These are phyloP conservation scores for Scaptodrosophila lebanonensis DNA, from an alignment of 1,140 invertebrate genomes.

Conservation along the genomic window DNA sequence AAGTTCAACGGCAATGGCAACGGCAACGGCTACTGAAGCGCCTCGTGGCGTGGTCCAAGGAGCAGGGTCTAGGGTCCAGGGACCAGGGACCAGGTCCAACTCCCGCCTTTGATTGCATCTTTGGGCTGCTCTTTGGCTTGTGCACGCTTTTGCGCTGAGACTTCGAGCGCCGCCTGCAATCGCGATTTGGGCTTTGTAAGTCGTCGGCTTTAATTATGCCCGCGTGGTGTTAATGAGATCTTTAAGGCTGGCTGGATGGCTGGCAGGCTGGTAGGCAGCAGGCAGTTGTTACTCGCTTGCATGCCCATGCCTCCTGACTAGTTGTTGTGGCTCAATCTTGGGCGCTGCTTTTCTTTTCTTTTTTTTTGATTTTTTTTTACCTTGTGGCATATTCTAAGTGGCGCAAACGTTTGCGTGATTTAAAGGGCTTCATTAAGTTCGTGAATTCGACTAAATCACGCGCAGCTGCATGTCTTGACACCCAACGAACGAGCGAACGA, in stretches of 20 bases:
- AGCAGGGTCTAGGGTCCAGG: too few species aligned
- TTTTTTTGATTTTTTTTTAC: too few species aligned
- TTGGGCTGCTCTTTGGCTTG: slow-evolving; percentile 16
- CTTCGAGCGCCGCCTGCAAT: slow-evolving; percentile 44
- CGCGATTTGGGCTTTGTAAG: slow-evolving; percentile 59
- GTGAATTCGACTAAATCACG: slow-evolving; percentile 77
- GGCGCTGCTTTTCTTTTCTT: too few species aligned
- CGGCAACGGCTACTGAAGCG: too few species aligned
- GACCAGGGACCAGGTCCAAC: too few species aligned
- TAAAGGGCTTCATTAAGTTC: slow-evolving; percentile 77
- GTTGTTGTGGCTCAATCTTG: slow-evolving; percentile 62
- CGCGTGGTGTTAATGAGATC: slow-evolving; percentile 76
- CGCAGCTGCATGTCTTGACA: slow-evolving; percentile 70
- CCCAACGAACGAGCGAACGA: slow-evolving; percentile 10
- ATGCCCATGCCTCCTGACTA: slow-evolving; percentile 28
- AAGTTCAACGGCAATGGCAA: slow-evolving; percentile 8
- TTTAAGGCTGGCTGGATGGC: slow-evolving; percentile 38
- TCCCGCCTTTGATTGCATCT: slow-evolving; percentile 61
- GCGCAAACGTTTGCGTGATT: slow-evolving; percentile 75
- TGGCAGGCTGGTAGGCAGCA: neutral
- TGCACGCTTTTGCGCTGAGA: slow-evolving; percentile 26
- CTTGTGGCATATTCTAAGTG: slow-evolving; percentile 52
- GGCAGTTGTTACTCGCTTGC: slow-evolving; percentile 43
- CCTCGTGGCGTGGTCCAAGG: too few species aligned
- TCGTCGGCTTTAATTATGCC: slow-evolving; percentile 75